Percentiles rank a stretch among this genome's conserved stretches.
Conservation (phyloP, 2,888 invertebrate species). For the Lycaena phlaeas region DNA sequence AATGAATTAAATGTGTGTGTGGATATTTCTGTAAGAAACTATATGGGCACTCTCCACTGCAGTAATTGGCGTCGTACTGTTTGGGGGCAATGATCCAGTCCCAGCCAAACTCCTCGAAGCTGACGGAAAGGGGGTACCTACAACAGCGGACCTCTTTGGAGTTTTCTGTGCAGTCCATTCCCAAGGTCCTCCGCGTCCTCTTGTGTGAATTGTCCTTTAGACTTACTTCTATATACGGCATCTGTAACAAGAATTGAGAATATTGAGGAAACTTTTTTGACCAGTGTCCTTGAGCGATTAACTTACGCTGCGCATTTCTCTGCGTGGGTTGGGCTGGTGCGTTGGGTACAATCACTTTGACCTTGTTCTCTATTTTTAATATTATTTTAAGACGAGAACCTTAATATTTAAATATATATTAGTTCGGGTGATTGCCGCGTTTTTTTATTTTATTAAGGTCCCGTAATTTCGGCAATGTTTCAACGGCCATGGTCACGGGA, state of each 20-base stretch:
- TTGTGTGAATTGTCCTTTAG: conserved; percentile 68
- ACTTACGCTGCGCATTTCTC: no score
- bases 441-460: no score
- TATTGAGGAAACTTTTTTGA: no score
- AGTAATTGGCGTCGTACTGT: conserved; percentile 95
- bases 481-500: no score
- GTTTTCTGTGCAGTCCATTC: conserved; percentile 87
- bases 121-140: conserved; percentile 92
- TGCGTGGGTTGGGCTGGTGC: no score
- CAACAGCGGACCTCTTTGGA: conserved; percentile 91
- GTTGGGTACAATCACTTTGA: no score
- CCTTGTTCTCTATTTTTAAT: no score
- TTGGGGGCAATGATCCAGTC: conserved; percentile 98
- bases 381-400: no score
- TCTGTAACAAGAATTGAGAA: conserved; percentile 38
- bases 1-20: conserved; percentile 89
- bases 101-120: conserved; percentile 97
- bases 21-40: conserved; percentile 89
- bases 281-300: no score
- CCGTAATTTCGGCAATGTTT: no score
- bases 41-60: conserved; percentile 94
- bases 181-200: conserved; percentile 83
- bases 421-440: no score
- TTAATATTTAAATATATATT: no score
- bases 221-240: conserved; percentile 69